phyloP scores from a whole-genome alignment of 1,140 invertebrate species.

The Ceratoteleas bidentatus region DNA sequence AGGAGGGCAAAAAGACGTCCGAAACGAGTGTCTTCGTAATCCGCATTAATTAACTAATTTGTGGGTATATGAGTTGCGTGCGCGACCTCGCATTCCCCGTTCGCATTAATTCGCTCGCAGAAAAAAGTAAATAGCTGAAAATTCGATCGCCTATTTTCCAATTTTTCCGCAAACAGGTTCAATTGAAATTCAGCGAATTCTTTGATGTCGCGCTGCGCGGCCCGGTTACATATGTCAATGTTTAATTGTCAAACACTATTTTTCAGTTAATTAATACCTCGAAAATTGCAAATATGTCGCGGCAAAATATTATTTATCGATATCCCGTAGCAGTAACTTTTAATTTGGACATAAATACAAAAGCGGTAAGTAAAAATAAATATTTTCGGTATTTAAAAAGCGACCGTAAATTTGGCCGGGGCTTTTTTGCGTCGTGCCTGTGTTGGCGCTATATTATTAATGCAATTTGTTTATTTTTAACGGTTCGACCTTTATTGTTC shows the following conservation, averaged over 20 bases:
- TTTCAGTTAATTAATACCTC: constrained; percentile 49
- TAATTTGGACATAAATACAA: constrained; percentile 28
- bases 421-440: background rate
- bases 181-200: constrained; percentile 43
- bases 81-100: background rate
- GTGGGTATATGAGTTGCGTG: background rate
- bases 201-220: constrained; percentile 20
- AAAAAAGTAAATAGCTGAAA: constrained; percentile 41
- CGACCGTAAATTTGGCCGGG: constrained; percentile 13
- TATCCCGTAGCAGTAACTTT: constrained; percentile 11
- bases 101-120: background rate
- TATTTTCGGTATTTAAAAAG: constrained; percentile 20
- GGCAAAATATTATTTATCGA: constrained; percentile 34
- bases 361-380: constrained; percentile 21
- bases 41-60: background rate
- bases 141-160: constrained; percentile 44
- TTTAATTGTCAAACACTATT: constrained; percentile 56
- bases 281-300: constrained; percentile 33
- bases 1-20: too few species aligned
- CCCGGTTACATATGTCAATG: constrained; percentile 45
- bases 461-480: too few species aligned
- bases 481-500: too few species aligned
- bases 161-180: constrained; percentile 49
- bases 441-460: too few species aligned
- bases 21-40: too few species aligned